Evolutionary conservation across 1,140 invertebrate species (phyloP).

Genomic region (Phthorimaea operculella): DNA sequence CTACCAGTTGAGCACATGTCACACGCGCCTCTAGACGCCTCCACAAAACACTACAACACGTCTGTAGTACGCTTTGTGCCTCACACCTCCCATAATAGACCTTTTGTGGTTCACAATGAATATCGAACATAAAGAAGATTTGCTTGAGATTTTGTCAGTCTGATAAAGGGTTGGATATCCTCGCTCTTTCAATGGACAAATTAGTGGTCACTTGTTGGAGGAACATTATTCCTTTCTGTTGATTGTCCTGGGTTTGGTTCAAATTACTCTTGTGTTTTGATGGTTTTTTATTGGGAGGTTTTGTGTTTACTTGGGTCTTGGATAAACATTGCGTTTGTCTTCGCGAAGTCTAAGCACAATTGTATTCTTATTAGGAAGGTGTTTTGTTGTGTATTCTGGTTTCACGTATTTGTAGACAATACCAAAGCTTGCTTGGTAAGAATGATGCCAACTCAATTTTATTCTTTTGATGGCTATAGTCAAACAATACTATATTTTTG

Average conservation of each 20-base stretch:
- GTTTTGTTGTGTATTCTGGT: too few species aligned
- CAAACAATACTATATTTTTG: too few species aligned
- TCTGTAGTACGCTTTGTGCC: not conserved
- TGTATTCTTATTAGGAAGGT: too few species aligned
- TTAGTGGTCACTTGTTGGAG: constrained; percentile 21
- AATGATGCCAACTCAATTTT: too few species aligned
- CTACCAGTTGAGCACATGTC: not conserved
- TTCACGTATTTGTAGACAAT: too few species aligned
- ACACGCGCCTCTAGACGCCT: not conserved
- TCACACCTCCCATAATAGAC: constrained; percentile 13
- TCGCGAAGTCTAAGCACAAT: too few species aligned
- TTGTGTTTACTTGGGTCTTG: not conserved
- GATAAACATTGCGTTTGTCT: not conserved
- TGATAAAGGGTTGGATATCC: constrained; percentile 29
- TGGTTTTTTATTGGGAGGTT: not conserved
- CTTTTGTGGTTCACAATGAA: constrained; percentile 18
- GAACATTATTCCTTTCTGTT: not conserved
- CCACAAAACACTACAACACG: constrained; percentile 3
- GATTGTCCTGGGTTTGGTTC: not conserved
- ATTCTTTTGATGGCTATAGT: too few species aligned
- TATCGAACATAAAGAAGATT: constrained; percentile 20
- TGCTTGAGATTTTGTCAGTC: constrained; percentile 19
- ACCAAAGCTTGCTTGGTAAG: too few species aligned
- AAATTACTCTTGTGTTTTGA: constrained; percentile 1
- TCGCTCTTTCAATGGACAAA: constrained; percentile 11